These are phyloP conservation scores for Mormyrus iriodes DNA, from an alignment of 2,113 vertebrate genomes.

Conservation along the genomic window DNA sequence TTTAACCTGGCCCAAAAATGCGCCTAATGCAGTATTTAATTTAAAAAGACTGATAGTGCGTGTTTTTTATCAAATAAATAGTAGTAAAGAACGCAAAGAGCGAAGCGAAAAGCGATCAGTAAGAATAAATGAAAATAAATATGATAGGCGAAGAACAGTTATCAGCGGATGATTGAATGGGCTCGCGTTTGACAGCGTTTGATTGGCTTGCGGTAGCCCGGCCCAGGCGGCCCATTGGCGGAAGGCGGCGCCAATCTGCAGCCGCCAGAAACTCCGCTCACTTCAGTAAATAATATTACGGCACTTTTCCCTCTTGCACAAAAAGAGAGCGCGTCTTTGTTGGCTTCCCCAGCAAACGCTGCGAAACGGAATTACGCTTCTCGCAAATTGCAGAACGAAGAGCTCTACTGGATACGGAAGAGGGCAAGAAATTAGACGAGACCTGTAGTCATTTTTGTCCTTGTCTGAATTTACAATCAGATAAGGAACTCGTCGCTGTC, in stretches of 20 bases:
- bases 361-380: constrained; percentile 36
- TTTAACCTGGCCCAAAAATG: background rate
- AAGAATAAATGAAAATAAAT: constrained; percentile 3
- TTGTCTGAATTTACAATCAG: constrained; percentile 18
- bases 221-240: constrained; percentile 58
- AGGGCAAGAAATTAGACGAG: background rate
- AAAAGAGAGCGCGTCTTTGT: constrained; percentile 31
- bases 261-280: constrained; percentile 63
- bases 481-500: constrained; percentile 19
- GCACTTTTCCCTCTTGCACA: constrained; percentile 49
- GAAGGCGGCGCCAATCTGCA: constrained; percentile 48
- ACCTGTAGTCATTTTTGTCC: background rate
- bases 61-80: background rate
- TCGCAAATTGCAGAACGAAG: constrained; percentile 18
- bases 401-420: background rate
- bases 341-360: constrained; percentile 35
- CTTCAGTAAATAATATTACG: constrained; percentile 63
- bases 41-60: background rate
- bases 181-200: constrained; percentile 28
- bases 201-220: constrained; percentile 47
- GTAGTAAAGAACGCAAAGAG: background rate
- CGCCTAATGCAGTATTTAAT: background rate
- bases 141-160: background rate
- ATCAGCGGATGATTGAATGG: background rate
- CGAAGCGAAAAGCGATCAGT: background rate